These are phyloP conservation scores for Ptilodon capucinus DNA, from an alignment of 2,888 invertebrate genomes.

Conservation along the genomic window DNA sequence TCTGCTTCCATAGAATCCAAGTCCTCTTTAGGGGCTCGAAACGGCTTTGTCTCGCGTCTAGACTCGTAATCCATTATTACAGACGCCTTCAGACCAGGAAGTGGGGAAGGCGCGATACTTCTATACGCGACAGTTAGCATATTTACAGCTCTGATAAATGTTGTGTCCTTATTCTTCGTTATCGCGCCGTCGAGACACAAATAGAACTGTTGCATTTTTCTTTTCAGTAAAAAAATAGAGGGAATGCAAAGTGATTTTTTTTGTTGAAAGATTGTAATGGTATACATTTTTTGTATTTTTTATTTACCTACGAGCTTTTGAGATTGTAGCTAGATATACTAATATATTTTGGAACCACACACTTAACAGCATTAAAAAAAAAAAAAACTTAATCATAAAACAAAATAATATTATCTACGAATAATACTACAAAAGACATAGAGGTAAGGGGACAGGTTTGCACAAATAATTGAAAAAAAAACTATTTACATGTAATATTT, in stretches of 20 bases:
- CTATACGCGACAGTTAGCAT: constrained; percentile 70
- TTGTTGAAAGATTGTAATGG: constrained; percentile 4
- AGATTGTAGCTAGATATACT: no score
- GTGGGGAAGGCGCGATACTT: constrained; percentile 58
- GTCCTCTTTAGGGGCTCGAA: constrained; percentile 56
- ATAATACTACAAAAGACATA: no score
- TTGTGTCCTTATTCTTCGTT: constrained; percentile 65
- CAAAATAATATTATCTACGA: no score
- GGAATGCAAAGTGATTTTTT: constrained; percentile 11
- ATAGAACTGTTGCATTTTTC: constrained; percentile 71
- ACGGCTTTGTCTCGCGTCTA: constrained; percentile 75
- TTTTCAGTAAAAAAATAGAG: constrained; percentile 38
- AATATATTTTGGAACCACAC: no score
- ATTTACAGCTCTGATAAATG: constrained; percentile 74
- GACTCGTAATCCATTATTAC: constrained; percentile 79
- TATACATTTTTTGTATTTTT: not conserved
- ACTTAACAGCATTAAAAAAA: no score
- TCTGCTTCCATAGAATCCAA: constrained; percentile 9
- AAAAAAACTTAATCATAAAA: no score
- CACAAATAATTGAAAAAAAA: no score
- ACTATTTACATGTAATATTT: no score
- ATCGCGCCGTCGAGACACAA: constrained; percentile 58
- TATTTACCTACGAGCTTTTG: no score
- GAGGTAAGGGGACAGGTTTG: no score
- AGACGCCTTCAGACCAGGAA: constrained; percentile 55